phyloP scores from a whole-genome alignment of 64 coral and sea anemone species.

The Trachythela sp. region DNA sequence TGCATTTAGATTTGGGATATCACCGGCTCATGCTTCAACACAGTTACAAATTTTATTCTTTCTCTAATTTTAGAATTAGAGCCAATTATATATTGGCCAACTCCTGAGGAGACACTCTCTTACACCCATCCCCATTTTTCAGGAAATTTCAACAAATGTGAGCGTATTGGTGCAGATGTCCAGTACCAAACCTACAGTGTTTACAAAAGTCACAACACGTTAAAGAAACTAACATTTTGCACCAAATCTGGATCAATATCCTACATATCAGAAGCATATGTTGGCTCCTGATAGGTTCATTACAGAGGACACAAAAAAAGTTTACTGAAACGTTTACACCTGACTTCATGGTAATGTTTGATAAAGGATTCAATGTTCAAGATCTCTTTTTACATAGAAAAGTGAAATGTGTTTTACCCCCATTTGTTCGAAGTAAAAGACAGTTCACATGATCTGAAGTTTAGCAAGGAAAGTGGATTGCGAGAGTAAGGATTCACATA shows the following conservation, averaged over 20 bases:
- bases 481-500: neutral
- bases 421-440: neutral
- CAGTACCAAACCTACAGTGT: neutral
- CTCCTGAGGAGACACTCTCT: neutral
- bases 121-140: neutral
- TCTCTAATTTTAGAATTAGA: neutral
- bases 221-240: neutral
- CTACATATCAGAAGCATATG: neutral
- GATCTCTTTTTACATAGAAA: neutral
- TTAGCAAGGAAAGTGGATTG: neutral
- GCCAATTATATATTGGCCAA: neutral
- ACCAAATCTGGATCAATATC: slow-evolving; percentile 5
- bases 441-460: neutral
- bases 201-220: neutral
- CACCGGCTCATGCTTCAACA: neutral
- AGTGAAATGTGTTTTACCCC: neutral
- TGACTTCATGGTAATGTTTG: slow-evolving; percentile 5
- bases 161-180: neutral
- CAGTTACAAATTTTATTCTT: neutral
- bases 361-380: slow-evolving; percentile 3
- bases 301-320: neutral
- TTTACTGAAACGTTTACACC: neutral
- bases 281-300: neutral
- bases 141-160: slow-evolving; percentile 3
- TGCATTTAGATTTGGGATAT: neutral